These are phyloP conservation scores for Philonicus albiceps DNA, from an alignment of 2,888 invertebrate species.

Conservation along the genomic window DNA sequence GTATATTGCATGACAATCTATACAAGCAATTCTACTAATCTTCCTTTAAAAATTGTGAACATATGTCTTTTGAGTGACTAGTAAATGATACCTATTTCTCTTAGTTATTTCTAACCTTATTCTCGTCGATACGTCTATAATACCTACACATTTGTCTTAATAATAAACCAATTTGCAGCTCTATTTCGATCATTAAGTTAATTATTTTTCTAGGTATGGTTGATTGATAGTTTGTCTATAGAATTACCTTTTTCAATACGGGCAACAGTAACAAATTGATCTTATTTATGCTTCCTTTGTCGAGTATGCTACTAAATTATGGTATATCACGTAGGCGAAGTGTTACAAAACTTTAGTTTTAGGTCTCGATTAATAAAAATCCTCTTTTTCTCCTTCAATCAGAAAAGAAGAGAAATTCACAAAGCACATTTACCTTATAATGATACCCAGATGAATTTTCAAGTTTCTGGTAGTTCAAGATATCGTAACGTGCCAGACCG, in stretches of 20 bases:
- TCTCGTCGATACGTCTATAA: not conserved
- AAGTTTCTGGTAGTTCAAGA: conserved; percentile 73
- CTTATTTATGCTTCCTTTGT: not conserved
- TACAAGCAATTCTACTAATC: too few relatives aligned
- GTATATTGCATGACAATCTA: too few relatives aligned
- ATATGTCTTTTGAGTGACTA: not conserved
- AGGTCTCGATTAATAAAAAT: not conserved
- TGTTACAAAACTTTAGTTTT: not conserved
- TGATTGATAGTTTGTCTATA: conserved; percentile 10
- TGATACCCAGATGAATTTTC: conserved; percentile 58
- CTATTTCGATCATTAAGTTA: conserved; percentile 14
- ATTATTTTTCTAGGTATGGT: not conserved
- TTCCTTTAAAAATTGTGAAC: not conserved
- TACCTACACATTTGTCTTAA: conserved; percentile 7
- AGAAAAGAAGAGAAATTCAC: not conserved
- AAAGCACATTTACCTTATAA: conserved; percentile 62
- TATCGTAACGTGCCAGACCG: conserved; percentile 76
- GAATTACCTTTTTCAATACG: not conserved
- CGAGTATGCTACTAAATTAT: not conserved
- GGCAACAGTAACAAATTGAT: not conserved
- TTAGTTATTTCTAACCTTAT: not conserved
- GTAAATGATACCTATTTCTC: not conserved
- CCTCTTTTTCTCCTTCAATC: not conserved
- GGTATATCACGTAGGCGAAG: not conserved
- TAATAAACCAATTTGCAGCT: conserved; percentile 14